Evolutionary conservation across 64 coral and sea anemone species (phyloP).

Genomic region (Stichodactyla mertensii): DNA sequence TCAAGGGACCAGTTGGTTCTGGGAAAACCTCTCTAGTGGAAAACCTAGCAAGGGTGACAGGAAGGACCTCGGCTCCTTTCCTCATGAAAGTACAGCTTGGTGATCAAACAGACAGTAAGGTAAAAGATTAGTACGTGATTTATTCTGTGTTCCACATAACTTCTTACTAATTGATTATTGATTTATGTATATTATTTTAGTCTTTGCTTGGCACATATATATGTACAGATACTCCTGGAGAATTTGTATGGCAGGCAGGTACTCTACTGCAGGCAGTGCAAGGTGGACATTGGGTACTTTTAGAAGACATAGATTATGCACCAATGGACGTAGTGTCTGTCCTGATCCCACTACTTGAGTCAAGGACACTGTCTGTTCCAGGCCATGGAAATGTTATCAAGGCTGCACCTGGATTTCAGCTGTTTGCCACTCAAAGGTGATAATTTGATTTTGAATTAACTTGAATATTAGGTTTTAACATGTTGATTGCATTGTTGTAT

Average conservation of each 20-base stretch:
- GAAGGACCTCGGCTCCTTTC: conserved; percentile 49
- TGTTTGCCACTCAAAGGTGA: conserved; percentile 97
- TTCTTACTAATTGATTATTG: background rate
- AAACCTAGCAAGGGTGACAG: conserved; percentile 60
- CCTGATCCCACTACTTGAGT: conserved; percentile 87
- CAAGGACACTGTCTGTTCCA: conserved; percentile 72
- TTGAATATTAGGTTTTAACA: no score
- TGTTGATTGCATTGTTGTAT: background rate
- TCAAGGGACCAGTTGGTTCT: conserved; percentile 84
- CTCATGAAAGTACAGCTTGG: conserved; percentile 92
- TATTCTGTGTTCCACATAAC: background rate
- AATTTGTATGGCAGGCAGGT: conserved; percentile 87
- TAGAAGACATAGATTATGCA: conserved; percentile 91
- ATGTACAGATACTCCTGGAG: conserved; percentile 87
- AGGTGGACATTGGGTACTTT: conserved; percentile 76
- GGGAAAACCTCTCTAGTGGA: conserved; percentile 93
- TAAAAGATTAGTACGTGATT: background rate
- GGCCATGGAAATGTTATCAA: conserved; percentile 81
- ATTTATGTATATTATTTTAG: conserved; percentile 7
- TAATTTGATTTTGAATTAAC: no score
- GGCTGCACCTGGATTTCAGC: conserved; percentile 82
- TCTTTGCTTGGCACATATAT: conserved; percentile 86
- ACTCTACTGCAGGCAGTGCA: conserved; percentile 66
- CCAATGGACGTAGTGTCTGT: conserved; percentile 95
- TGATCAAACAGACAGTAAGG: conserved; percentile 98